Evolutionary conservation across 2,113 vertebrate species (phyloP).

Genomic region (Origma solitaria): DNA sequence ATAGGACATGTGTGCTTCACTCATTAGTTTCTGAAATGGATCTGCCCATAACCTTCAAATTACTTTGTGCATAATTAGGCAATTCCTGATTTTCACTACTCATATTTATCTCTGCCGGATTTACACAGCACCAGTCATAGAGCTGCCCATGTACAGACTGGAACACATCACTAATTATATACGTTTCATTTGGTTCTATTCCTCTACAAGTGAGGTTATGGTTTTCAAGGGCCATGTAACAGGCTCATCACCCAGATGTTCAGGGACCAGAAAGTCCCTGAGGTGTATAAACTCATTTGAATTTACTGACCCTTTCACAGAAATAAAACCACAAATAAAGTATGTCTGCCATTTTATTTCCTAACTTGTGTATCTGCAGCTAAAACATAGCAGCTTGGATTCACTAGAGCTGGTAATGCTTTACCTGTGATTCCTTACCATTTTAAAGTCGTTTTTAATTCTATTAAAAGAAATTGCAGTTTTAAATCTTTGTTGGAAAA

Average conservation of each 20-base stretch:
- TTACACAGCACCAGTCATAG: not conserved
- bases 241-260: conserved; percentile 27
- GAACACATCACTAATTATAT: not conserved
- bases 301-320: not conserved
- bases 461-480: not conserved
- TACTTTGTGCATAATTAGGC: conserved; percentile 10
- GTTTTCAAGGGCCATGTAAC: not conserved
- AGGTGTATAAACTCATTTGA: not conserved
- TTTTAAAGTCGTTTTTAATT: not conserved
- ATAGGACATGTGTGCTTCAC: not conserved
- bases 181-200: not conserved
- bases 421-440: not conserved
- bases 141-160: not conserved
- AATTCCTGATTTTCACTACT: not conserved
- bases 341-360: not conserved
- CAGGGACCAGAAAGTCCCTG: not conserved
- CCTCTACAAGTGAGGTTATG: not conserved
- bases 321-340: not conserved
- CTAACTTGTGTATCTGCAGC: not conserved
- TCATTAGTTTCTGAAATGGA: conserved; percentile 12
- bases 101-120: not conserved
- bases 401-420: not conserved
- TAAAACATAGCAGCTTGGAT: not conserved
- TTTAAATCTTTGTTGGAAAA: not conserved
- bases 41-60: conserved; percentile 5